Base-by-base conservation (phyloP, 1,140 invertebrate genomes). In the Drosophila virilis region DNA sequence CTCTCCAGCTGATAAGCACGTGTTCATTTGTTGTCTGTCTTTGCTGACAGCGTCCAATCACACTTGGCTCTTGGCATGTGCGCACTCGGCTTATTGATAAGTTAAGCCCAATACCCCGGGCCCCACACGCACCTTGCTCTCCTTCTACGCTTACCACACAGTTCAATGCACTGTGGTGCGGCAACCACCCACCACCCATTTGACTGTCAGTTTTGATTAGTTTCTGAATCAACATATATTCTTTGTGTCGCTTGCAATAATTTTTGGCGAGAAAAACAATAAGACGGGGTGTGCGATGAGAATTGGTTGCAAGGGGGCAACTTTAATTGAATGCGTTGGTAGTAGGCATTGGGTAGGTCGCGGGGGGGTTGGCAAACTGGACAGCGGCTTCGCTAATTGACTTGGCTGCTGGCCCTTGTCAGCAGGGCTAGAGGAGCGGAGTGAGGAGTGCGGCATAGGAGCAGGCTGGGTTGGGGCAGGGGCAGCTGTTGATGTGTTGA, bases 401-500 rank as follows among this genome's bases (percentile, higher is more conserved):
- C 83, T 83, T 72, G 65, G 66, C 82, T 67, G 57, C 22, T 28
- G 22, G 22, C 22, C 22, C 22, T 28, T 28, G 5, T 28, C 43
- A 65, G 66, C 67, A 38, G 48, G 35, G 55, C 66, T 59, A 35
- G 37, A 2, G 32, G 32, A 10, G 13, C 10, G 12, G 42, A 15
- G 9, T 0, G 1, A 12, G 2, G 10, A 28, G 22, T 28, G 22
- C 22, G 22, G 22, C 22, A 28, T 12, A 12, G 37, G 8, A 13
- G 17, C 10, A 22, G 33, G 0, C 17, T 43, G 48, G 6, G 6
- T 10, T 8, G 15, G 13, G 7, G 12, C 6, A 10, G 28, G 46
- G 40, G 46, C 33, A 13, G 12, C 7, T 8, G 75, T 66, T 77
- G 80, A 86, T 83, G 84, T 88, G 84, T 89, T 84, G 84, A 89